Percentiles rank a stretch among this genome's conserved stretches.
Evolutionary conservation across 2,113 vertebrate species (phyloP).

Genomic region (Geococcyx californianus): DNA sequence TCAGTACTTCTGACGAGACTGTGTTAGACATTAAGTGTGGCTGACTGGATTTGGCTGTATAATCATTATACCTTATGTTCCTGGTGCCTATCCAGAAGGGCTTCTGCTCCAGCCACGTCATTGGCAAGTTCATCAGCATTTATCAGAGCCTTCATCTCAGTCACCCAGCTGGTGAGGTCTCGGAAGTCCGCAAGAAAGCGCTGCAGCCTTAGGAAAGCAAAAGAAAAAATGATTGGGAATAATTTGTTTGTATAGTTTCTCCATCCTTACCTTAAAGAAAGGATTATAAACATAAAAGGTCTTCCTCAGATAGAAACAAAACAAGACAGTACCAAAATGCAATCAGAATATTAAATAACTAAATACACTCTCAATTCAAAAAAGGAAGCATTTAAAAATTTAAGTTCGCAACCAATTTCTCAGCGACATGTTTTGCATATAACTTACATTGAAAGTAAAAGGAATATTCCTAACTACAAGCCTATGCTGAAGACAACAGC

Average conservation of each 20-base stretch:
- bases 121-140: constrained; percentile 97
- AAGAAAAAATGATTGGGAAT: not conserved
- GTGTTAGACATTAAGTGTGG: not conserved
- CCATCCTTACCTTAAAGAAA: not conserved
- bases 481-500: not conserved
- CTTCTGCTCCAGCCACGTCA: constrained; percentile 96
- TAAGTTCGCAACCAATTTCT: not conserved
- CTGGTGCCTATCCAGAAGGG: constrained; percentile 94
- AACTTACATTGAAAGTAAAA: not conserved
- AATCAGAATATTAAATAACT: not conserved
- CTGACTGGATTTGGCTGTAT: not conserved
- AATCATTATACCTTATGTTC: constrained; percentile 88
- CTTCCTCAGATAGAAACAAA: not conserved
- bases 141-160: constrained; percentile 98
- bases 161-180: constrained; percentile 98
- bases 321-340: not conserved
- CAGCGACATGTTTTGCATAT: not conserved
- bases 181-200: constrained; percentile 96
- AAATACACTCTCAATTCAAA: not conserved
- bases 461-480: not conserved
- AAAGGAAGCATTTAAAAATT: not conserved
- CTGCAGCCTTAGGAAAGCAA: constrained; percentile 82
- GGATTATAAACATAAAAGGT: not conserved
- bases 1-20: not conserved
- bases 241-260: not conserved